Conservation (phyloP, 2,888 invertebrate species). For the Amphiduros pacificus region DNA sequence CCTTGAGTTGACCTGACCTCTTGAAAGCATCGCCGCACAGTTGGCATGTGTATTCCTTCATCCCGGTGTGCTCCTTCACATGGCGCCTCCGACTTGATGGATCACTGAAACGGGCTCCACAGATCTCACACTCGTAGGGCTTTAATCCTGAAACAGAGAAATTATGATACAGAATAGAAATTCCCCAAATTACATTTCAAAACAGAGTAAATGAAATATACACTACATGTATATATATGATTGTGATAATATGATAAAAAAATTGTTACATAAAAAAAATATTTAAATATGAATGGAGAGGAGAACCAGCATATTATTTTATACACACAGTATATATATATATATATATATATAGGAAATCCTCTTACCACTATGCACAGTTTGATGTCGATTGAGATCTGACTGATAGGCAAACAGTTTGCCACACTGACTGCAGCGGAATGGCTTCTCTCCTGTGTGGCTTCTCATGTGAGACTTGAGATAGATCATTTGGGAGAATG, state of each 20-base stretch:
- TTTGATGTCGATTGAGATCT: constrained; percentile 51
- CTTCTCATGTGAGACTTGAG: constrained; percentile 51
- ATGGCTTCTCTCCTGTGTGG: constrained; percentile 54
- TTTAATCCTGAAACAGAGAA: constrained; percentile 47
- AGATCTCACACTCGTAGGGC: constrained; percentile 49
- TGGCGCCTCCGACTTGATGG: constrained; percentile 52
- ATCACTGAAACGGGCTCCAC: constrained; percentile 50
- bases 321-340: background rate
- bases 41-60: constrained; percentile 46
- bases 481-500: constrained; percentile 50
- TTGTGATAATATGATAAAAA: background rate
- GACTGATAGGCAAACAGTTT: constrained; percentile 54
- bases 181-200: too few species aligned
- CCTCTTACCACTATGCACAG: constrained; percentile 48
- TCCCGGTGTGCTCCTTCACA: constrained; percentile 46
- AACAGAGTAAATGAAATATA: too few species aligned
- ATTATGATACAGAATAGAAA: too few species aligned
- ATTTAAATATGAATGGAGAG: background rate
- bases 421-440: constrained; percentile 44
- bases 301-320: background rate
- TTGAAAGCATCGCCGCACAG: constrained; percentile 50
- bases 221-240: background rate
- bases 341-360: background rate
- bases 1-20: constrained; percentile 42
- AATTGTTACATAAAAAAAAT: background rate